Base-by-base conservation (phyloP, 2,888 invertebrate species). In the Macropis europaea region DNA sequence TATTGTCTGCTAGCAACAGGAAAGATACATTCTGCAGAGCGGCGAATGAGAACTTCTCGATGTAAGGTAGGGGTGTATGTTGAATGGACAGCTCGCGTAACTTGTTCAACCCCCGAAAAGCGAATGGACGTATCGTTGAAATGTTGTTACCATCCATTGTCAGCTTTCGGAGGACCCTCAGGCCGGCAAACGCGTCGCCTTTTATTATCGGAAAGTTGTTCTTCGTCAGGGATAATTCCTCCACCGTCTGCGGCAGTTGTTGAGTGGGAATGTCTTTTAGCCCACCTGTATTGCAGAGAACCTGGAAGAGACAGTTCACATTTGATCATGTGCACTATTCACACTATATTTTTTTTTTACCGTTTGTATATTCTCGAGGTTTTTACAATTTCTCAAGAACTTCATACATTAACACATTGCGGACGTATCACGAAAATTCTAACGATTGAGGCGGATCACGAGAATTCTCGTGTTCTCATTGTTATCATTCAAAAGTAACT, bases 141-240 rank as follows among this genome's bases (percentile, higher is more conserved):
- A 98, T 95, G 89, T 96, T 95, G 91, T 98, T 98, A 79, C 95
- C 95, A 89, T 97, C 96, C 82, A 98, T 92, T 11, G 94, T 95
- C 48, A 98, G 93, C 83, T 96, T 96, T 77, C 95, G 93, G 71
- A 97, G 91, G 71, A 94, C 92, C n/a, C 94, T 92, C 68, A 97
- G 91, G n/a, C 95, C 95, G 30, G 93, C 93, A 89, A 97, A 97
- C 3, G 96, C 95, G 88, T 97, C 96, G 74, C 94, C 94, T 82
- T 95, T 94, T 84, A 97, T 94, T 82, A 94, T 91, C 61, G 95
- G 94, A 86, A 97, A 94, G 89, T 95, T 94, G 90, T 97, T 97
- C 87, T 96, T 95, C 40, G 96, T 95, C 80, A 97, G 90, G 1
- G 97, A 95, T 74, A 97, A 91, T 89, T 97, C 97, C 89, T 95